phyloP scores from a whole-genome alignment of 2,113 vertebrate genomes.

The Oreochromis niloticus region DNA sequence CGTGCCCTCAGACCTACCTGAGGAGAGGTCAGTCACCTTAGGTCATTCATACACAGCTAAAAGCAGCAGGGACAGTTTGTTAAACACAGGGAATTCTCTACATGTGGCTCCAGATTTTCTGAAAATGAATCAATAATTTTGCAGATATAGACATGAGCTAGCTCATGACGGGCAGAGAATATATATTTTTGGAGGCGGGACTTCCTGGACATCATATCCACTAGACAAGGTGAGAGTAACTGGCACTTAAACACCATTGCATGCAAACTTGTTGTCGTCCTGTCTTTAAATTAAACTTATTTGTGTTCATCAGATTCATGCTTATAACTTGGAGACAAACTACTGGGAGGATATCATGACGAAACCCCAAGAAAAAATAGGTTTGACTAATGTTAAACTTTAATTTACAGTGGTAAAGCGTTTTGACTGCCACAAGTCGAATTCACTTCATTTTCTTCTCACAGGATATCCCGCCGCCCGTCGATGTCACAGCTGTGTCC shows the following conservation, averaged over 20 bases:
- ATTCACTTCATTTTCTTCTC: not conserved
- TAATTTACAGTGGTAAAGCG: accelerated
- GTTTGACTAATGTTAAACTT: constrained; percentile 57
- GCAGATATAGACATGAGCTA: constrained; percentile 94
- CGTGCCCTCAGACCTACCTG: constrained; percentile 85
- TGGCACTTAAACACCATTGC: not conserved
- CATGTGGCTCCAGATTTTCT: not conserved
- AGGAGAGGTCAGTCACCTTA: constrained; percentile 78
- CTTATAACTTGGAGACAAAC: constrained; percentile 96
- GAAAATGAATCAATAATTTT: not conserved
- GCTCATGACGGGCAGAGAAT: constrained; percentile 90
- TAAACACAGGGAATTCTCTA: not conserved
- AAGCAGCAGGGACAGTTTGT: not conserved
- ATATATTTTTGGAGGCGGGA: constrained; percentile 95
- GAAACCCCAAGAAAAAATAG: constrained; percentile 89
- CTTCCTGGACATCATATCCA: constrained; percentile 94
- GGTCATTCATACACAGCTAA: not conserved
- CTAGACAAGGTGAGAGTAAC: constrained; percentile 83
- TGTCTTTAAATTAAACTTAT: not conserved
- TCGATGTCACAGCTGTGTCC: constrained; percentile 96
- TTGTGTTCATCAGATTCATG: constrained; percentile 80
- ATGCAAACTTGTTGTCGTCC: not conserved
- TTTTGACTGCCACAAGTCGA: not conserved
- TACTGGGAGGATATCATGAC: constrained; percentile 95
- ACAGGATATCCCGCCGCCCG: constrained; percentile 91